These are phyloP conservation scores for Chlorops oryzae DNA, from an alignment of 1,140 invertebrate species.

Conservation along the genomic window DNA sequence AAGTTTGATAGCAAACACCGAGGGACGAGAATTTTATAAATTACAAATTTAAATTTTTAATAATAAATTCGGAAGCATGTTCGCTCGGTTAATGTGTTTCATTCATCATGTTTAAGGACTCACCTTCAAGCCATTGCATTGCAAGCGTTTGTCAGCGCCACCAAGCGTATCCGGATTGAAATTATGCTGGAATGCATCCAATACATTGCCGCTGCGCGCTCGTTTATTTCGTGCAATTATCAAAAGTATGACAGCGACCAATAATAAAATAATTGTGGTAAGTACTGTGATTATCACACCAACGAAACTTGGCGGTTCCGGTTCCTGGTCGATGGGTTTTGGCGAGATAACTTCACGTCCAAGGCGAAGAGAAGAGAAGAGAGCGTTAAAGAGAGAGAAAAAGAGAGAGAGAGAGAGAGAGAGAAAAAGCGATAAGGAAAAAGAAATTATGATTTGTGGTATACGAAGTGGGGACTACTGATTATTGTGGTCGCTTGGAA, in stretches of 20 bases:
- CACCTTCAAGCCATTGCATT: conserved; percentile 52
- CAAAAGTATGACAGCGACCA: conserved; percentile 63
- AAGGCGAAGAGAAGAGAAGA: conserved; percentile 6
- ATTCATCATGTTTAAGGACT: conserved; percentile 10
- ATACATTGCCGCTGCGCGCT: conserved; percentile 52
- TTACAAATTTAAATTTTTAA: too few relatives aligned
- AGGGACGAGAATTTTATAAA: too few relatives aligned
- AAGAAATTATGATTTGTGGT: not conserved
- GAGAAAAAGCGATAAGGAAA: not conserved
- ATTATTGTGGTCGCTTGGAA: too few relatives aligned
- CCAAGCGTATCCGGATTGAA: conserved; percentile 46
- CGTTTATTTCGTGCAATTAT: conserved; percentile 65
- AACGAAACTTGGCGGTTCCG: conserved; percentile 58
- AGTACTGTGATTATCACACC: conserved; percentile 71
- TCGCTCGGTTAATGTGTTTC: too few relatives aligned
- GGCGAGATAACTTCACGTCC: conserved; percentile 38
- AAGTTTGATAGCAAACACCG: too few relatives aligned
- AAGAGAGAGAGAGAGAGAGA: conserved; percentile 1
- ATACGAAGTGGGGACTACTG: not conserved
- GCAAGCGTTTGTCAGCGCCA: conserved; percentile 48
- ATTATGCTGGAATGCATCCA: conserved; percentile 46
- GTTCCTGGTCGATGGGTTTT: conserved; percentile 50
- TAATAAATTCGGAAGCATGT: too few relatives aligned
- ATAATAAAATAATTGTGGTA: conserved; percentile 64
- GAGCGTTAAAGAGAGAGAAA: too few relatives aligned